Evolutionary conservation across 2,797 vertebrate genomes (phyloP).

Genomic region (Thunnus albacares): DNA sequence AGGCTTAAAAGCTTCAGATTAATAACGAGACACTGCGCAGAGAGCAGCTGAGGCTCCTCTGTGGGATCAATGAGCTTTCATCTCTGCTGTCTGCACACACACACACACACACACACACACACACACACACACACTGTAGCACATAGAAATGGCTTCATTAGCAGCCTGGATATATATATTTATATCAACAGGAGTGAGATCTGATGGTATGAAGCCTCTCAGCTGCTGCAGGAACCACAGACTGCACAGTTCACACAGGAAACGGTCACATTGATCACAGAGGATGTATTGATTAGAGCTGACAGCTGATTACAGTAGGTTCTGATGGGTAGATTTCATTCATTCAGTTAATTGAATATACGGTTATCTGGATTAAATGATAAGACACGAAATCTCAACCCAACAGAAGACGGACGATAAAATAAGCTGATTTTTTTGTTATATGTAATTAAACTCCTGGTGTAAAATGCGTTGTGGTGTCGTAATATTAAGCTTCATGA

Average conservation of each 20-base stretch:
- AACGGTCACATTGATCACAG: not conserved
- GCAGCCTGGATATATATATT: conserved; percentile 30
- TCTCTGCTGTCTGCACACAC: conserved; percentile 9
- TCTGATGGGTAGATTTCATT: not conserved
- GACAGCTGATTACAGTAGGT: conserved; percentile 4
- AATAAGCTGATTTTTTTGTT: not conserved
- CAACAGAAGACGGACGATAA: not conserved
- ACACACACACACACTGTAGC: not conserved
- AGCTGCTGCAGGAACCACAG: not conserved
- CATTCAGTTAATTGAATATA: not conserved
- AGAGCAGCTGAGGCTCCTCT: conserved; percentile 60
- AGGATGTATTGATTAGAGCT: conserved; percentile 33
- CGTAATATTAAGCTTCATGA: not conserved
- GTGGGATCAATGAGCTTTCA: conserved; percentile 53
- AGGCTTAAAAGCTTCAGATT: conserved; percentile 51
- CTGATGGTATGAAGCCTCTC: not conserved
- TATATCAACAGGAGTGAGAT: conserved; percentile 12
- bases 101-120: conserved; percentile 2
- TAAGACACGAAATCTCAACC: not conserved
- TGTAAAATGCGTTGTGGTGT: not conserved
- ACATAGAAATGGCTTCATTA: conserved; percentile 30
- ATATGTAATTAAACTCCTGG: not conserved
- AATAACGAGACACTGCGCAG: conserved; percentile 42
- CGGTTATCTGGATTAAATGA: not conserved
- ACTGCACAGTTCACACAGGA: not conserved